phyloP scores from a whole-genome alignment of 92 coral and sea anemone genomes.

The Epizoanthus stellaris region DNA sequence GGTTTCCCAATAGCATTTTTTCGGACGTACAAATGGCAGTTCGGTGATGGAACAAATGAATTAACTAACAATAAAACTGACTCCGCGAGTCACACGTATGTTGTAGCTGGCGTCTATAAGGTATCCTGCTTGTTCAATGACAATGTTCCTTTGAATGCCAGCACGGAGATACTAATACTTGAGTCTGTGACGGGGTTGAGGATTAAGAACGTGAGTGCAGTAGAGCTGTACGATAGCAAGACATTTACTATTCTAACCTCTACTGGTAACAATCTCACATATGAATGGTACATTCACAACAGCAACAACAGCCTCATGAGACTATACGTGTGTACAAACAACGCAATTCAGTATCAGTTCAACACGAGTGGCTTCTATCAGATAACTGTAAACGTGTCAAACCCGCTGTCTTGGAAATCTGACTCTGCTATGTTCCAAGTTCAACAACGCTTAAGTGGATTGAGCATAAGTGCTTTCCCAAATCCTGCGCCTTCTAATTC shows the following conservation, averaged over 20 bases:
- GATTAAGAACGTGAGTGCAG: slow-evolving; percentile 69
- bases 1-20: neutral
- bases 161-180: slow-evolving; percentile 58
- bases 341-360: slow-evolving; percentile 61
- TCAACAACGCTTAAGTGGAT: slow-evolving; percentile 69
- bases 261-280: slow-evolving; percentile 87
- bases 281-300: slow-evolving; percentile 62
- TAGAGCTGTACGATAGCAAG: slow-evolving; percentile 66
- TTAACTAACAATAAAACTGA: slow-evolving; percentile 29
- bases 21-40: slow-evolving; percentile 65
- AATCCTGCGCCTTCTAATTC: slow-evolving; percentile 87
- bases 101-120: slow-evolving; percentile 58
- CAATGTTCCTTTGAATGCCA: slow-evolving; percentile 22
- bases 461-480: slow-evolving; percentile 72
- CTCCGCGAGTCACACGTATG: slow-evolving; percentile 60
- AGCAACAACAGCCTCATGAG: slow-evolving; percentile 34
- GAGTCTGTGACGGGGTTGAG: slow-evolving; percentile 73
- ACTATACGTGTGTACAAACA: slow-evolving; percentile 54
- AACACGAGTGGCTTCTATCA: slow-evolving; percentile 61
- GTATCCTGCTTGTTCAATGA: slow-evolving; percentile 54
- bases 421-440: slow-evolving; percentile 67
- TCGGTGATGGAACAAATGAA: slow-evolving; percentile 68
- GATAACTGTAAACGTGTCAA: slow-evolving; percentile 75
- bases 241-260: slow-evolving; percentile 59
- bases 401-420: slow-evolving; percentile 68